Evolutionary conservation across 2,797 vertebrate genomes (phyloP).

Genomic region (Florisuga fusca): DNA sequence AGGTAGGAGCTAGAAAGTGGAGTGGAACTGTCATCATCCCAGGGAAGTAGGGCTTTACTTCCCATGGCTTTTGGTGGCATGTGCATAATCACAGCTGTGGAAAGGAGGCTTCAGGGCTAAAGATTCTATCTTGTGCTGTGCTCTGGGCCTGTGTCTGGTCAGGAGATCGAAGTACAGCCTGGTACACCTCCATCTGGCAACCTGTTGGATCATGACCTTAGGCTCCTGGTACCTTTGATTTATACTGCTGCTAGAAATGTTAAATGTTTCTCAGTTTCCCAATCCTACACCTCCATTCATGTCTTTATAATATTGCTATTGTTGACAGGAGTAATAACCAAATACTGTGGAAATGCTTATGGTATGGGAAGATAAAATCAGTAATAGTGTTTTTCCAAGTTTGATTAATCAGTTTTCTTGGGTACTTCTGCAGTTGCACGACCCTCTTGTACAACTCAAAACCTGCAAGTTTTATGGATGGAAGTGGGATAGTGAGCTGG

Average conservation of each 20-base stretch:
- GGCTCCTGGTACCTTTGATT: neutral
- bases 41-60: neutral
- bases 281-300: neutral
- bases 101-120: neutral
- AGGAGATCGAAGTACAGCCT: neutral
- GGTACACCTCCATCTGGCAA: neutral
- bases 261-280: neutral
- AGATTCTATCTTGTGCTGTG: neutral
- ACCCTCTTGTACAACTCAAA: neutral
- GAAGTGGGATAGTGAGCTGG: neutral
- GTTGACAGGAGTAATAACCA: neutral
- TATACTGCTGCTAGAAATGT: neutral
- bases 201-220: neutral
- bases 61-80: neutral
- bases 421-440: neutral
- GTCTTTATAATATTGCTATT: neutral
- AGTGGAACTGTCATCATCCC: rapidly evolving
- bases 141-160: rapidly evolving
- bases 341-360: neutral
- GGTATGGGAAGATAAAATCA: neutral
- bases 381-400: neutral
- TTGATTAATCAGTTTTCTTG: neutral
- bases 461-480: rapidly evolving
- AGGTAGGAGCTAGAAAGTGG: neutral
- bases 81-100: rapidly evolving